Conservation (phyloP, 2,113 vertebrate species). For the Tretioscincus oriximinensis region DNA sequence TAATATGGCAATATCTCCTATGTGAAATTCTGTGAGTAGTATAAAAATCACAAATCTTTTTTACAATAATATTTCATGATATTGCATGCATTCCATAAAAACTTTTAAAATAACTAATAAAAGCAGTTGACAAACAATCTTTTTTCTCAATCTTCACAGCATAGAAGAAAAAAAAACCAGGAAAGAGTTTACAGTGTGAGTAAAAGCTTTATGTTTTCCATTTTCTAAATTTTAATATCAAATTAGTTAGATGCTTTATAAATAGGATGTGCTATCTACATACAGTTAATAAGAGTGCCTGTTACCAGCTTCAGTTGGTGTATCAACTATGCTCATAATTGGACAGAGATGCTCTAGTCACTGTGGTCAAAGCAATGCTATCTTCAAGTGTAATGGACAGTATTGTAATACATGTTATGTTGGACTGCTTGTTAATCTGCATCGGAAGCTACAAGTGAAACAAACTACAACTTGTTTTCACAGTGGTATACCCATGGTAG, state of each 20-base stretch:
- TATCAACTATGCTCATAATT: no score
- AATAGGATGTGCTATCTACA: neutral
- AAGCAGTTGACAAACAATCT: neutral
- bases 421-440: no score
- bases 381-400: no score
- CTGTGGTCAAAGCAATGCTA: no score
- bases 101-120: neutral
- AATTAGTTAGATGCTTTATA: neutral
- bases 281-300: no score
- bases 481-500: neutral
- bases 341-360: no score
- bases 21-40: neutral
- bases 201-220: constrained; percentile 13
- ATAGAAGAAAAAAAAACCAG: constrained; percentile 68
- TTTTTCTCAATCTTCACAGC: constrained; percentile 50
- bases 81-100: neutral
- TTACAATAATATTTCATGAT: neutral
- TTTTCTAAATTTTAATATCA: neutral
- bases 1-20: no score
- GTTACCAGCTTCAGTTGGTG: no score
- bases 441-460: no score
- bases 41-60: neutral
- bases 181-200: constrained; percentile 76
- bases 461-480: neutral
- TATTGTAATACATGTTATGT: no score